Conservation (phyloP, 1,140 invertebrate species). For the Ditylenchus dipsaci region DNA sequence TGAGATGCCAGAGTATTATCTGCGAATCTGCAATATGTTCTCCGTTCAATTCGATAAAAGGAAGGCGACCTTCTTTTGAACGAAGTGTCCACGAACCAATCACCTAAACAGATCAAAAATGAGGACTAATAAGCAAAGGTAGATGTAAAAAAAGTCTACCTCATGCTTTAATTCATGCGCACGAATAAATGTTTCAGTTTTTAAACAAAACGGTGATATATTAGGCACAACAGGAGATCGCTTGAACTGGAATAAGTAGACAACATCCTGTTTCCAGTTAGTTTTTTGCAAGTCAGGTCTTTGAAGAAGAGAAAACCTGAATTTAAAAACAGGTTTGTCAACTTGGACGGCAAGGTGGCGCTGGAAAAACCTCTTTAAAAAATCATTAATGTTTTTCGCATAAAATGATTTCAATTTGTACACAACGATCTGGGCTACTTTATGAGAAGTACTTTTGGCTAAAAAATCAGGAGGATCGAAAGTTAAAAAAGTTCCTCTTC, state of each 20-base stretch:
- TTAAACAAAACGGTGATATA: conserved; percentile 81
- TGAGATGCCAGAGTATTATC: conserved; percentile 48
- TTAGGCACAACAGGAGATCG: conserved; percentile 76
- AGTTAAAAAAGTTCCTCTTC: too few species aligned
- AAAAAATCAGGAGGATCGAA: too few species aligned
- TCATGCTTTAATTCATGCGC: conserved; percentile 83
- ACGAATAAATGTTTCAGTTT: conserved; percentile 87
- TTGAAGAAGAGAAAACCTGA: conserved; percentile 4
- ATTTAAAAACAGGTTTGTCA: background rate
- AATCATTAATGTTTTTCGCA: too few species aligned
- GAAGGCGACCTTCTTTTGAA: conserved; percentile 40
- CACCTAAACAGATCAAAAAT: conserved; percentile 16
- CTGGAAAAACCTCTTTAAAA: too few species aligned
- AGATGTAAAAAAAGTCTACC: conserved; percentile 62
- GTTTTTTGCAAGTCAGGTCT: conserved; percentile 17
- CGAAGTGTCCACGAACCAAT: conserved; percentile 42
- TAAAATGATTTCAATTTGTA: too few species aligned
- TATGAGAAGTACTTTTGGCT: too few species aligned
- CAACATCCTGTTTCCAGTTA: conserved; percentile 81
- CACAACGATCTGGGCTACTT: too few species aligned
- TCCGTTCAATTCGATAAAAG: conserved; percentile 56
- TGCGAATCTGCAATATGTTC: conserved; percentile 56
- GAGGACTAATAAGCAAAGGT: background rate
- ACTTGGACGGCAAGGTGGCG: background rate
- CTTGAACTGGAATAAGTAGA: conserved; percentile 87